Evolutionary conservation across 2,113 vertebrate genomes (phyloP).

Genomic region (Collichthys lucidus): DNA sequence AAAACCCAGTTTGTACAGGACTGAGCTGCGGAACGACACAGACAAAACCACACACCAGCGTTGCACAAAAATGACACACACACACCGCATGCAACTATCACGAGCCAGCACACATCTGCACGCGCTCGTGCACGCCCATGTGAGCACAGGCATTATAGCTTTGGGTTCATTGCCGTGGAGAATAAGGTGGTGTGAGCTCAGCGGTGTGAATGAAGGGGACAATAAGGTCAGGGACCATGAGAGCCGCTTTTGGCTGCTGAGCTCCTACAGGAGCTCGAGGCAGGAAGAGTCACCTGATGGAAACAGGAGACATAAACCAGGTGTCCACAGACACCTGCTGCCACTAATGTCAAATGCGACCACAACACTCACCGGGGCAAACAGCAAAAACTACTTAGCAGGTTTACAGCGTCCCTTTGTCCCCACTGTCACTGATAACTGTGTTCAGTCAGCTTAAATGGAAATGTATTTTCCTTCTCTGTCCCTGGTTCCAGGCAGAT

Average conservation of each 20-base stretch:
- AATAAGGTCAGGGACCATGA: slow-evolving; percentile 64
- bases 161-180: slow-evolving; percentile 37
- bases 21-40: slow-evolving; percentile 58
- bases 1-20: slow-evolving; percentile 80
- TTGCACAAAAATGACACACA: slow-evolving; percentile 45
- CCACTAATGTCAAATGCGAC: slow-evolving; percentile 51
- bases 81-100: slow-evolving; percentile 17
- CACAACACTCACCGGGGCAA: slow-evolving; percentile 52
- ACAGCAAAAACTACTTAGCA: slow-evolving; percentile 75
- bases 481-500: slow-evolving; percentile 60
- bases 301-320: slow-evolving; percentile 63
- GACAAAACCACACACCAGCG: slow-evolving; percentile 52
- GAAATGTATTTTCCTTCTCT: slow-evolving; percentile 54
- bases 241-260: slow-evolving; percentile 51
- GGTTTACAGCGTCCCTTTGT: slow-evolving; percentile 57
- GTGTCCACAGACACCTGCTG: slow-evolving; percentile 67
- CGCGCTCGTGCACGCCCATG: not conserved
- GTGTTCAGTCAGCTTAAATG: slow-evolving; percentile 66
- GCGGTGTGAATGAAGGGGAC: slow-evolving; percentile 57
- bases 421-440: slow-evolving; percentile 58
- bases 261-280: slow-evolving; percentile 50
- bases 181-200: slow-evolving; percentile 35
- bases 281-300: slow-evolving; percentile 64
- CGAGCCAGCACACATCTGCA: slow-evolving; percentile 32
- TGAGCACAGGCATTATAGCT: slow-evolving; percentile 47